A percentile compares a stretch with the other conserved stretches of the same genome.
Conservation (phyloP, 2,113 vertebrate genomes). For the Callocephalon fimbriatum region DNA sequence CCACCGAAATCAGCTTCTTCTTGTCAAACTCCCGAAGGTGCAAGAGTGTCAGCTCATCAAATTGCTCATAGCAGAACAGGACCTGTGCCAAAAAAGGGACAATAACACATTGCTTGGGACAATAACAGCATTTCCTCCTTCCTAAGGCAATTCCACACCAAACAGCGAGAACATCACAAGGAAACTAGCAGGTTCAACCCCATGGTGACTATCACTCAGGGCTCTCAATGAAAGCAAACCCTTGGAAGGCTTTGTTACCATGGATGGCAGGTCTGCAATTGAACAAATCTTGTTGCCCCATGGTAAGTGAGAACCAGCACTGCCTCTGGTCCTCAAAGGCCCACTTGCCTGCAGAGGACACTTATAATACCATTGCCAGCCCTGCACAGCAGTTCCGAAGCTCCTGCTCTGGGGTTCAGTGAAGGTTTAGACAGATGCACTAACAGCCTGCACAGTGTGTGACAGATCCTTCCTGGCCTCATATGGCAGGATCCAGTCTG, state of each 20-base stretch:
- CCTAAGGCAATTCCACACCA: not conserved
- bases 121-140: not conserved
- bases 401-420: not conserved
- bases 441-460: not conserved
- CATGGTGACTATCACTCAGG: not conserved
- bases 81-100: slow-evolving; percentile 79
- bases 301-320: not conserved
- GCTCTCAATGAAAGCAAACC: not conserved
- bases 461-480: not conserved
- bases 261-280: not conserved
- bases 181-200: not conserved
- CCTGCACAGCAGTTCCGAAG: not conserved
- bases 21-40: slow-evolving; percentile 94
- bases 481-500: rapidly evolving
- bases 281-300: not conserved
- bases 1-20: slow-evolving; percentile 95
- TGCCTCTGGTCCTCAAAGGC: not conserved
- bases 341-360: not conserved
- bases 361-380: not conserved
- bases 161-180: not conserved
- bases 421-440: not conserved
- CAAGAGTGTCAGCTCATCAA: slow-evolving; percentile 94
- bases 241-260: not conserved
- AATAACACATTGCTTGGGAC: not conserved
- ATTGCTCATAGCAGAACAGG: slow-evolving; percentile 97